phyloP scores from a whole-genome alignment of 2,797 vertebrate species.

The Coranthus polyacanthus region DNA sequence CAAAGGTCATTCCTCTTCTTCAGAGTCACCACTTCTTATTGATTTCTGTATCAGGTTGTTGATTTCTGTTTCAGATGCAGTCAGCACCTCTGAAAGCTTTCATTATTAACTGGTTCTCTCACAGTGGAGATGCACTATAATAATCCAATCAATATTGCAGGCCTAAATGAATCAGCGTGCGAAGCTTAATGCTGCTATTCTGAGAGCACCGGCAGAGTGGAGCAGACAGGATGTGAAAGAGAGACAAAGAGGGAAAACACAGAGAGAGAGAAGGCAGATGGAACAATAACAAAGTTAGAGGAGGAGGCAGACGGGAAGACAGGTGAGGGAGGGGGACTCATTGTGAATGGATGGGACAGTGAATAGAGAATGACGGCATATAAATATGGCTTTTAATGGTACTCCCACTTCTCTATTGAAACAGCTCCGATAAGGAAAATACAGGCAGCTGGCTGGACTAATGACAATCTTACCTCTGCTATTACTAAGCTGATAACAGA shows the following conservation, averaged over 20 bases:
- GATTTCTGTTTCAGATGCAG: conserved; percentile 40
- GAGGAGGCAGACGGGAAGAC: conserved; percentile 62
- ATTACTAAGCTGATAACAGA: conserved; percentile 33
- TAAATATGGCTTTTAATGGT: conserved; percentile 61
- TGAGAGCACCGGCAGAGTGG: conserved; percentile 60
- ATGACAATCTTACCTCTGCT: conserved; percentile 26
- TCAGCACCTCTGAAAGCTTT: conserved; percentile 55
- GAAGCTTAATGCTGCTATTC: conserved; percentile 71
- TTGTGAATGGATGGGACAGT: conserved; percentile 55
- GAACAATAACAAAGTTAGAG: conserved; percentile 74
- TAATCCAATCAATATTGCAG: conserved; percentile 80
- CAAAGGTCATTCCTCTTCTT: conserved; percentile 51
- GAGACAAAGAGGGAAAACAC: conserved; percentile 32
- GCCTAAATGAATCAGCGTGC: conserved; percentile 73
- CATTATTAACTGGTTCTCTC: conserved; percentile 70
- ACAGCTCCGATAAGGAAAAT: conserved; percentile 49
- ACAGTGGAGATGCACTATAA: conserved; percentile 70
- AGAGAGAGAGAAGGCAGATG: conserved; percentile 50
- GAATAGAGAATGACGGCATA: conserved; percentile 51
- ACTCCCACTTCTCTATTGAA: conserved; percentile 52
- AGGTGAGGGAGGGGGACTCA: conserved; percentile 47
- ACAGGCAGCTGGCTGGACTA: conserved; percentile 39
- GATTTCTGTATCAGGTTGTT: conserved; percentile 60
- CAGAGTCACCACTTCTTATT: conserved; percentile 51
- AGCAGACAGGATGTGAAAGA: conserved; percentile 62